Evolutionary conservation across 64 coral and sea anemone genomes (phyloP).

Genomic region (Stichodactyla helianthus): DNA sequence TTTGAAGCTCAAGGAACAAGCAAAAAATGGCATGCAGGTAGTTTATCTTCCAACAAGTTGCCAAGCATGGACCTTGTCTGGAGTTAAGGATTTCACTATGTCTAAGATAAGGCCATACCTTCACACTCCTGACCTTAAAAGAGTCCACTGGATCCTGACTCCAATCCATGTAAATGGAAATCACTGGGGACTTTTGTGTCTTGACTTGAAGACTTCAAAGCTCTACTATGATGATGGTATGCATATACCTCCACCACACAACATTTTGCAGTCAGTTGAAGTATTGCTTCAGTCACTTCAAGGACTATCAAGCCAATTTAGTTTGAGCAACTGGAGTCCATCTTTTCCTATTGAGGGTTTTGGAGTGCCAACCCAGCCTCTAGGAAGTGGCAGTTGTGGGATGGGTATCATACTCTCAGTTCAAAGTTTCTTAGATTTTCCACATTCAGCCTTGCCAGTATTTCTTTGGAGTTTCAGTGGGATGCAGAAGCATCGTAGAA

Average conservation of each 20-base stretch:
- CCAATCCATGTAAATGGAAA: conserved; percentile 21
- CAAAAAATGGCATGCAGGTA: not conserved
- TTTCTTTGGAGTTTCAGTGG: not conserved
- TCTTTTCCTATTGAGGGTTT: no score
- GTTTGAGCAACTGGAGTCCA: not conserved
- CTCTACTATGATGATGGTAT: conserved; percentile 16
- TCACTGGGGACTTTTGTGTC: conserved; percentile 36
- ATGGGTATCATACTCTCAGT: not conserved
- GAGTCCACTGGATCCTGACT: conserved; percentile 4
- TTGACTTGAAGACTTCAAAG: not conserved
- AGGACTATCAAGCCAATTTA: not conserved
- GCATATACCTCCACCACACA: not conserved
- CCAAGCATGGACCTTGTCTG: conserved; percentile 14
- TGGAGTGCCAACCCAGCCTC: conserved; percentile 8
- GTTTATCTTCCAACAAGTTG: not conserved
- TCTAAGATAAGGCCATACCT: not conserved
- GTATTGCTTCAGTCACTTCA: conserved; percentile 5
- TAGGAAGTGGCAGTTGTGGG: conserved; percentile 20
- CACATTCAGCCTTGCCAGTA: not conserved
- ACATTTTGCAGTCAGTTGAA: conserved; percentile 4
- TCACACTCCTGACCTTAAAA: not conserved
- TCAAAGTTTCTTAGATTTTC: not conserved
- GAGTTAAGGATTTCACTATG: not conserved
- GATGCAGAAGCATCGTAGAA: not conserved
- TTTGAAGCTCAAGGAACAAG: conserved; percentile 2